phyloP scores from a whole-genome alignment of 1,140 invertebrate species.

The Eufriesea mexicana region DNA sequence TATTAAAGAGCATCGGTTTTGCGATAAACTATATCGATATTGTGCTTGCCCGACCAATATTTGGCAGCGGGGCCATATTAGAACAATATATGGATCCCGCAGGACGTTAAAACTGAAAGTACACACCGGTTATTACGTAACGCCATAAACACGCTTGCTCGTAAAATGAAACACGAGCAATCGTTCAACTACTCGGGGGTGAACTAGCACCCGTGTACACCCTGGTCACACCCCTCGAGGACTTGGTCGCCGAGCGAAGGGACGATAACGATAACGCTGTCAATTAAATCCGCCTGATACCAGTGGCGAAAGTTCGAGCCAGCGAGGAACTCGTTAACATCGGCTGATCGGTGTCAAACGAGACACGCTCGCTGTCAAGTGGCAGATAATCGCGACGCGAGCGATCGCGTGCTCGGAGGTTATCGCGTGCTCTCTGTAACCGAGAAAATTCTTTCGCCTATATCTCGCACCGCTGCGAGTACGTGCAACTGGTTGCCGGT shows the following conservation, averaged over 20 bases:
- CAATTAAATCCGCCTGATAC: not conserved
- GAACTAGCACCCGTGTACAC: no score
- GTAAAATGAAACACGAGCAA: not conserved
- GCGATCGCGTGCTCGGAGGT: not conserved
- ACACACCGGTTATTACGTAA: not conserved
- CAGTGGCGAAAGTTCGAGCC: no score
- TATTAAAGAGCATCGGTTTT: not conserved
- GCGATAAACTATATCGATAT: slow-evolving; percentile 8
- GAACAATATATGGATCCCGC: not conserved
- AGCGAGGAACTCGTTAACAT: slow-evolving; percentile 1
- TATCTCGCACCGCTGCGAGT: not conserved
- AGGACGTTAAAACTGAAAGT: slow-evolving; percentile 6
- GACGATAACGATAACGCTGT: no score
- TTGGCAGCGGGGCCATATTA: not conserved
- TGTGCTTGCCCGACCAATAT: slow-evolving; percentile 6
- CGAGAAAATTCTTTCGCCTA: not conserved
- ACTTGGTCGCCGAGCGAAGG: no score
- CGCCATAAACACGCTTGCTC: not conserved
- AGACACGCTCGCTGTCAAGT: not conserved
- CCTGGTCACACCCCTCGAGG: no score
- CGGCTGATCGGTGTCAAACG: slow-evolving; percentile 8
- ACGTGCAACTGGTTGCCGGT: slow-evolving; percentile 38
- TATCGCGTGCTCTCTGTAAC: no score
- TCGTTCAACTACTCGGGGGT: not conserved
- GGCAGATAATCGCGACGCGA: not conserved